These are phyloP conservation scores for Labeo rohita DNA, from an alignment of 2,113 vertebrate species.

Conservation along the genomic window DNA sequence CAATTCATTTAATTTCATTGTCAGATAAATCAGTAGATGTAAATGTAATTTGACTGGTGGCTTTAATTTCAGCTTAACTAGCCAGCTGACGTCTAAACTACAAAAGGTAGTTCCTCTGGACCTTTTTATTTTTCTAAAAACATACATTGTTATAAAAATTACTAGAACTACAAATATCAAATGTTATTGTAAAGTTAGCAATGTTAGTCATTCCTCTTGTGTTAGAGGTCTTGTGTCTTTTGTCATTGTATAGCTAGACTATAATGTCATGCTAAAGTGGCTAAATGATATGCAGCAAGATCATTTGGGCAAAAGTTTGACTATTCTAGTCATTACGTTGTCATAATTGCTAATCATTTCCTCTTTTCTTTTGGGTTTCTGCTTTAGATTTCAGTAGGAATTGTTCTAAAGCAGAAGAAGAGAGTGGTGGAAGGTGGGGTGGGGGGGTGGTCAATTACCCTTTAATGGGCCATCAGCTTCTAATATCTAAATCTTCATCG, in stretches of 20 bases:
- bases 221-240: neutral
- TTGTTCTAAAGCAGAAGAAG: neutral
- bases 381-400: neutral
- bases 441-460: conserved; percentile 66
- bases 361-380: neutral
- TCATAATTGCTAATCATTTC: conserved; percentile 15
- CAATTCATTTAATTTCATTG: neutral
- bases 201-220: neutral
- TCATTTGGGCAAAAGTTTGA: neutral
- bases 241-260: neutral
- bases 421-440: neutral
- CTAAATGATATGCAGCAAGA: conserved; percentile 20
- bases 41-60: neutral
- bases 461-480: conserved; percentile 75
- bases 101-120: neutral
- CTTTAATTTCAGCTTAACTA: neutral
- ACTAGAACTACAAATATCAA: neutral
- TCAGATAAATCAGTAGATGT: neutral
- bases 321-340: neutral
- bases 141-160: neutral
- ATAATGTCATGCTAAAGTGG: neutral
- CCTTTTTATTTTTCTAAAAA: neutral
- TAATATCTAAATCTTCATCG: conserved; percentile 80
- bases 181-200: neutral
- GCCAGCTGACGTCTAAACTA: neutral